Base-by-base conservation (phyloP, 2,888 invertebrate genomes). In the Andrena chrysosceles region DNA sequence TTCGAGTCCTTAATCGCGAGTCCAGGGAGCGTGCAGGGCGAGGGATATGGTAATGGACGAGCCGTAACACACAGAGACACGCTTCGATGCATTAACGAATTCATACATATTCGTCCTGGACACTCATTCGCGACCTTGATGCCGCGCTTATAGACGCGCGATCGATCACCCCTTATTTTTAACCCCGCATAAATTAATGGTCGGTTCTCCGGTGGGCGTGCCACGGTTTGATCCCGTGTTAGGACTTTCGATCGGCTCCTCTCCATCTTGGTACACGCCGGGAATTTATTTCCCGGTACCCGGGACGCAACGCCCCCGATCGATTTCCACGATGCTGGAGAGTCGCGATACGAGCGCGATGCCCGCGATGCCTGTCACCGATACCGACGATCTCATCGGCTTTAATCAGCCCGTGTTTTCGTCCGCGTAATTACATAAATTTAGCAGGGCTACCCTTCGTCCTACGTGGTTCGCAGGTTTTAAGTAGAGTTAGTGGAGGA, bases 91-190 rank as follows among this genome's bases (percentile, higher is more conserved):
- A 77, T 86, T 75, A 72, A 66, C 56, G 56, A 77, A 77, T 85
- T 77, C 85, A 70, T 85, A 26, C 42, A 16, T 66, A 76, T 86
- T 86, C 71, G 52, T 56, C 10, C 69, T 59, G 66, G 75, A 77
- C 77, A 79, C 84, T 85, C 81, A 79, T 72, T 48, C 23, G 67
- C 84, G 81, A 81, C 87, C 87, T 87, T 87, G 87, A 75, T 79
- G 74, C 63, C 29, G 48, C 16, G 52, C 48, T 66, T 59, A 74
- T 73, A 78, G 70, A 68, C 72, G 23, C 69, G 63, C 85, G 82
- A 88, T 88, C 87, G 89, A 87, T 84, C 64, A 72, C 79, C 82
- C 63, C 83, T 83, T 90, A 91, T 90, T 91, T 91, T 90, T 88
- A 89, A 89, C 86, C 42, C 77, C 72, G 85, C 87, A 87, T 89